phyloP scores from a whole-genome alignment of 2,113 vertebrate genomes.

The Gymnarchus niloticus region DNA sequence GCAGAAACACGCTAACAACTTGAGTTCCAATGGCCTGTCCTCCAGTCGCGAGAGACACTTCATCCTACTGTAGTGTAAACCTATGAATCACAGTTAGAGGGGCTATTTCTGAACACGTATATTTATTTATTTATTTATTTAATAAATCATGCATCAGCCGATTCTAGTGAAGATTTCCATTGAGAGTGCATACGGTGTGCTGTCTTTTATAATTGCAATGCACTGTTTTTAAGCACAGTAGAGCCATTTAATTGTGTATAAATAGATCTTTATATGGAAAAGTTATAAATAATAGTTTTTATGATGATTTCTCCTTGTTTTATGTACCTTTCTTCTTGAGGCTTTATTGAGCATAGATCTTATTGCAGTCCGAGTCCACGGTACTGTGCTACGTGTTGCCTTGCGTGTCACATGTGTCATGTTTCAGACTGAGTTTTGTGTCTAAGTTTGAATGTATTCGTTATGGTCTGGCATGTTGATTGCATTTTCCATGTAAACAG shows the following conservation, averaged over 20 bases:
- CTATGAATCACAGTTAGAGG: neutral
- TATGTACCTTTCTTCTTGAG: neutral
- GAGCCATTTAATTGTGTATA: slow-evolving; percentile 2
- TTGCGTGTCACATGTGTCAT: neutral
- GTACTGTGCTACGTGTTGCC: neutral
- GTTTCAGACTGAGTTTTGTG: neutral
- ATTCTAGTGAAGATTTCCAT: neutral
- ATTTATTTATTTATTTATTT: neutral
- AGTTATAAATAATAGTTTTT: neutral
- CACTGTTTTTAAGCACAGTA: neutral
- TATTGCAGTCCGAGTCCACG: neutral
- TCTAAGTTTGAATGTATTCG: neutral
- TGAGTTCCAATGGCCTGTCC: neutral
- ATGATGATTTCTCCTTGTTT: neutral
- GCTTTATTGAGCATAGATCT: neutral
- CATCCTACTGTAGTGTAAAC: neutral
- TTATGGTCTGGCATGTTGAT: too few relatives aligned
- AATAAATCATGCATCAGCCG: neutral
- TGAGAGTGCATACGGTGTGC: neutral
- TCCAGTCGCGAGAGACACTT: neutral
- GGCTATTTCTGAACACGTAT: neutral
- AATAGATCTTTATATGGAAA: neutral
- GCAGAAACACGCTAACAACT: neutral
- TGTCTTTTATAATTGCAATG: neutral
- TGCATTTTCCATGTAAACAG: neutral